Base-by-base conservation (phyloP, 2,797 vertebrate genomes). In the Danio choprae region DNA sequence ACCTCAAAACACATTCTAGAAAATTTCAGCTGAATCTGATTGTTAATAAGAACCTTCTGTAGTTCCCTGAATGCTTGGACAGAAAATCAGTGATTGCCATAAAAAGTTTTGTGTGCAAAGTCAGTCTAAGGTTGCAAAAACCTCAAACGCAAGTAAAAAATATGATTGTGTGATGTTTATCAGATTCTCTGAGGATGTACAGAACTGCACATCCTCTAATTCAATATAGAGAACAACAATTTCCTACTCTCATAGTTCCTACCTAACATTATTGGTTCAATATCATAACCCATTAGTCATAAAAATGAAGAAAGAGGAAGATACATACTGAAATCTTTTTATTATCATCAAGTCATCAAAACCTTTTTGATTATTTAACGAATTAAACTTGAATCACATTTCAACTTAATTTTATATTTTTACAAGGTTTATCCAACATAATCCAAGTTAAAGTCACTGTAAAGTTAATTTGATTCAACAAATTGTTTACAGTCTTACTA, bases 71-170 rank as follows among this genome's bases (percentile, higher is more conserved):
- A 11, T 29, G 3, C 41, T 15, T 46, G 51, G 13, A 69, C 29
- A 79, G 67, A 63, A 44, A 53, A 53, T 9, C 20, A 41, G 43
- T 53, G 9, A 63, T 38, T 55, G 55, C 7, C 6, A 67, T 43
- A 56, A 18, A 78, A 44, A 50, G 46, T 67, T 71, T 79, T 44
- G 55, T 70, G 46, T 71, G 15, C 44, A 13, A 44, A 50, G 53
- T 51, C 65, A 51, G 56, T 69, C 46, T 71, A 36, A 79, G 12
- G 46, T 64, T 64, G 59, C 73, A 79, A 55, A 63, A 15, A 63
- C 62, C 56, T 48, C 74, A 58, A 77, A 65, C 41, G 74, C 62
- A 16, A n/a, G 7, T 78, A 5, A 38, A 51, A 79, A 53, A 29
- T 79, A 56, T 55, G 55, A 65, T 58, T 46, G 53, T 56, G 20